phyloP scores from a whole-genome alignment of 2,797 vertebrate species.

The Myotis planiceps region DNA sequence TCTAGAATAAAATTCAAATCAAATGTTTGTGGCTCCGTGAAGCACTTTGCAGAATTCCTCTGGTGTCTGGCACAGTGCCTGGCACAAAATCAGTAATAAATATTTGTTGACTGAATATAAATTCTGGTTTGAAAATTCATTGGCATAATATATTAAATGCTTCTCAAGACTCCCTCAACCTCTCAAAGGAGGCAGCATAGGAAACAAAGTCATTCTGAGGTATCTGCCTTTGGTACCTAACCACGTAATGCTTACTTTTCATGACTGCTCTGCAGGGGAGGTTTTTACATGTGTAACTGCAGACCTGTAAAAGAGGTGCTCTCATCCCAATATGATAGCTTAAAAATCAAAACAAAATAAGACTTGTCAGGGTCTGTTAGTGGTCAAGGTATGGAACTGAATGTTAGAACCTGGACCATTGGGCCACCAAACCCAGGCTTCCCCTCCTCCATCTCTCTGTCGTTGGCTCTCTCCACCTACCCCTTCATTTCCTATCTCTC shows the following conservation, averaged over 20 bases:
- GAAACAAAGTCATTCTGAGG: background rate
- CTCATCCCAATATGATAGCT: background rate
- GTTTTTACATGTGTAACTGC: background rate
- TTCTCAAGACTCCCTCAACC: background rate
- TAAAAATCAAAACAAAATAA: background rate
- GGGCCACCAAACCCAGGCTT: background rate
- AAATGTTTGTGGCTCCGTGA: background rate
- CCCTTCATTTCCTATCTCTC: background rate
- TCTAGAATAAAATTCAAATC: constrained; percentile 29
- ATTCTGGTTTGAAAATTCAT: constrained; percentile 23
- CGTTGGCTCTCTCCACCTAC: background rate
- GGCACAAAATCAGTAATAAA: background rate
- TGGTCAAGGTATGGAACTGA: background rate
- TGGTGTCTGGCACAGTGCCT: background rate
- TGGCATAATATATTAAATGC: background rate
- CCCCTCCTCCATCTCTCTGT: background rate
- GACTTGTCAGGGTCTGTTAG: background rate
- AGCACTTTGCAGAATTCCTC: background rate
- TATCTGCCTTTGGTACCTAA: background rate
- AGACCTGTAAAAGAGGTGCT: background rate
- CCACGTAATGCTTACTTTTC: background rate
- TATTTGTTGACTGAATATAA: background rate
- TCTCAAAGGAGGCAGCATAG: background rate
- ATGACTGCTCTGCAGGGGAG: background rate
- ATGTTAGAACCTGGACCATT: background rate